phyloP scores from a whole-genome alignment of 2,888 invertebrate genomes.

The Cantharis rufa region DNA sequence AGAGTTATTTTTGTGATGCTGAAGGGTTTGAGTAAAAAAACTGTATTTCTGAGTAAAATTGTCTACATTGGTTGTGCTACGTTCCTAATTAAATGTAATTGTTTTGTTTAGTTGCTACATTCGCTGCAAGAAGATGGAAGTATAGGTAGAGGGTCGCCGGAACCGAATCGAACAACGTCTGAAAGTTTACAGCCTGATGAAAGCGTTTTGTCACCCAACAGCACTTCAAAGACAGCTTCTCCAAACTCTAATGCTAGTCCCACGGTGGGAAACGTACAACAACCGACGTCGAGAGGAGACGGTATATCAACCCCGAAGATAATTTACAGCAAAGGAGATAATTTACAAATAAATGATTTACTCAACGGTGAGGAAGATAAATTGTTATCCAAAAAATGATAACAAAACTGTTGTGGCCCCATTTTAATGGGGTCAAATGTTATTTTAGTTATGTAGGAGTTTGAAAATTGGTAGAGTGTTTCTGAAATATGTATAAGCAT shows the following conservation, averaged over 20 bases:
- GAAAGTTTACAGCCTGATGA: background rate
- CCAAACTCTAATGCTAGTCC: constrained; percentile 47
- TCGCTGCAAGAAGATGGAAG: constrained; percentile 76
- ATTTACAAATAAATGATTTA: constrained; percentile 7
- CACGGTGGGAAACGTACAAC: constrained; percentile 37
- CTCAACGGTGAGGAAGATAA: constrained; percentile 48
- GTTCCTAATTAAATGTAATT: constrained; percentile 14
- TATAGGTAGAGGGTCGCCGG: constrained; percentile 49
- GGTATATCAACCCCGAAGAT: background rate
- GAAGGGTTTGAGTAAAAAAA: too few relatives aligned
- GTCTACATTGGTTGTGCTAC: background rate
- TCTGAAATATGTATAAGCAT: constrained; percentile 1
- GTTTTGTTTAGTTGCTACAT: constrained; percentile 65
- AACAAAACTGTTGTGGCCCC: constrained; percentile 38
- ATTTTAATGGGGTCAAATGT: constrained; percentile 18
- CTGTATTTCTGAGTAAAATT: background rate
- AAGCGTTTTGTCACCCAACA: constrained; percentile 26
- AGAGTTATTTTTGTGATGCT: too few relatives aligned
- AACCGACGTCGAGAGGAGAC: background rate
- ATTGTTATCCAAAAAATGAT: constrained; percentile 51
- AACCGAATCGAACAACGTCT: constrained; percentile 10
- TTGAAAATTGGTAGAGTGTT: constrained; percentile 19
- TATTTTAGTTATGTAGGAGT: constrained; percentile 12
- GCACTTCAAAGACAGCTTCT: constrained; percentile 46
- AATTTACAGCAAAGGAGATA: constrained; percentile 2